phyloP scores from a whole-genome alignment of 1,140 invertebrate species.

The Pararge aegeria region DNA sequence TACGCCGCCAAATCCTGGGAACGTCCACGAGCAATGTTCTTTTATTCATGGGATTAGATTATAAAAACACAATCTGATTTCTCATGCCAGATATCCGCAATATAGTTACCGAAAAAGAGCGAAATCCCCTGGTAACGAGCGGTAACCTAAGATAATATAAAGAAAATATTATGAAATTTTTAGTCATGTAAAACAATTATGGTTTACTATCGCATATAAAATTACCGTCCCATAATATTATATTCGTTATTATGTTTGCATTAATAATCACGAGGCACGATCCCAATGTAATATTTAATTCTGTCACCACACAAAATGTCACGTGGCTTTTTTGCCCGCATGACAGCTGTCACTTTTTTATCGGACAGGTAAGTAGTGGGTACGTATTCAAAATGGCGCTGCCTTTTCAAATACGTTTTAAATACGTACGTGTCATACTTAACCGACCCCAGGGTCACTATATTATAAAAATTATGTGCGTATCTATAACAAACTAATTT shows the following conservation, averaged over 20 bases:
- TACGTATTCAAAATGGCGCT: slow-evolving; percentile 32
- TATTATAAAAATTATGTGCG: too few species aligned
- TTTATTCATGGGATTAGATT: too few species aligned
- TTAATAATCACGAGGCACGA: neutral
- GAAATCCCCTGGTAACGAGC: too few species aligned
- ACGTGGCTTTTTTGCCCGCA: slow-evolving; percentile 34
- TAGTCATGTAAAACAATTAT: neutral
- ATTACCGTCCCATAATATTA: neutral
- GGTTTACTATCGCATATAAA: neutral
- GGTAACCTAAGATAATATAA: too few species aligned
- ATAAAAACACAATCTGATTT: too few species aligned
- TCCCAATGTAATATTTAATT: neutral
- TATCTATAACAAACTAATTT: too few species aligned
- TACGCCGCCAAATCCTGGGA: too few species aligned
- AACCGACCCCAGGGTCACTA: neutral
- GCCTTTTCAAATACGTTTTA: neutral
- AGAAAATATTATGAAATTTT: too few species aligned
- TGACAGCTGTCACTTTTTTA: slow-evolving; percentile 61
- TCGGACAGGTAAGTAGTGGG: slow-evolving; percentile 35
- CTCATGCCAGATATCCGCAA: too few species aligned
- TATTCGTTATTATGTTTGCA: neutral
- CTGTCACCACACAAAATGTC: neutral
- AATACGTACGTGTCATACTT: neutral
- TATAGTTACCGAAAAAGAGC: too few species aligned
- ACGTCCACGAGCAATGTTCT: too few species aligned